Evolutionary conservation across 2,888 invertebrate species (phyloP).

Genomic region (Pediacus dermestoides): DNA sequence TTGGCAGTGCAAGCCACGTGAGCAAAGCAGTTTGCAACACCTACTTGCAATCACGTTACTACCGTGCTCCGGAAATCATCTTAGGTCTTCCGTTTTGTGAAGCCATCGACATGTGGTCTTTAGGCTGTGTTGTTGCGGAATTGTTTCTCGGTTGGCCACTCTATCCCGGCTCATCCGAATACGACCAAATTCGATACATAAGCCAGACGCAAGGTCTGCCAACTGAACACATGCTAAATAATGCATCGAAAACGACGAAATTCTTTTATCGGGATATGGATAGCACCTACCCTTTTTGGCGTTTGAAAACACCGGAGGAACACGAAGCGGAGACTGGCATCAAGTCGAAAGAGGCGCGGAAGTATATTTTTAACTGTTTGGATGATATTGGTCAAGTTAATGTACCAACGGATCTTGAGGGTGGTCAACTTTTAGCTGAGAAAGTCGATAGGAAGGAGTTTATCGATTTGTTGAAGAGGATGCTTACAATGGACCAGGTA

Average conservation of each 20-base stretch:
- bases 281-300: constrained; percentile 84
- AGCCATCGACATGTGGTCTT: constrained; percentile 99
- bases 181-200: constrained; percentile 91
- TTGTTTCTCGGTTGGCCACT: constrained; percentile 99
- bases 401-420: constrained; percentile 95
- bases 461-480: constrained; percentile 94
- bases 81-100: constrained; percentile 98
- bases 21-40: constrained; percentile 99
- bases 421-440: constrained; percentile 93
- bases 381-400: constrained; percentile 98
- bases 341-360: constrained; percentile 98
- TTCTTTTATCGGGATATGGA: constrained; percentile 97
- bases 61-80: constrained; percentile 96
- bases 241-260: constrained; percentile 96
- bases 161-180: constrained; percentile 98
- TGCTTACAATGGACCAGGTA: constrained; percentile 98
- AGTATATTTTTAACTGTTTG: constrained; percentile 98
- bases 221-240: constrained; percentile 95
- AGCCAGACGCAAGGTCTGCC: constrained; percentile 80
- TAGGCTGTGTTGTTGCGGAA: constrained; percentile 99
- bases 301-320: constrained; percentile 93
- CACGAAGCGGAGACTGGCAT: constrained; percentile 97
- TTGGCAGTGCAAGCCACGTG: constrained; percentile 98
- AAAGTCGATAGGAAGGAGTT: constrained; percentile 97
- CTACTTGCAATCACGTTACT: constrained; percentile 97